phyloP scores from a whole-genome alignment of 2,888 invertebrate species.

The Blastobasis lacticolella region DNA sequence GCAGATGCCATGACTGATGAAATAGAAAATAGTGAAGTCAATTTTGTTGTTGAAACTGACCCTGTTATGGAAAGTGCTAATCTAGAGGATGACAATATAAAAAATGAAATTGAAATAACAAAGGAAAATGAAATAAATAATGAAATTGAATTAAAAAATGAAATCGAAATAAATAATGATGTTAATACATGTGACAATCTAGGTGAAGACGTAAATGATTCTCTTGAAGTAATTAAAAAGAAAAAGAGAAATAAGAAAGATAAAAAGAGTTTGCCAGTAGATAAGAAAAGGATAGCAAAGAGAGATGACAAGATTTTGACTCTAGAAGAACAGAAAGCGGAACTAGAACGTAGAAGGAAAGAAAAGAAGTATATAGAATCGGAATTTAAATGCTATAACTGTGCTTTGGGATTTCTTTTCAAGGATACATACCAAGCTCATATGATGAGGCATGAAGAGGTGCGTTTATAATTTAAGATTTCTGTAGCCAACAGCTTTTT shows the following conservation, averaged over 20 bases:
- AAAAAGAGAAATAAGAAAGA: slow-evolving; percentile 7
- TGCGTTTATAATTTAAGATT: slow-evolving; percentile 14
- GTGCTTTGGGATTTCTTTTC: slow-evolving; percentile 52
- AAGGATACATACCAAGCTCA: slow-evolving; percentile 62
- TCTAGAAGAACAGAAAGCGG: slow-evolving; percentile 52
- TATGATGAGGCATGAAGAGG: slow-evolving; percentile 69
- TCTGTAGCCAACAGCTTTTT: too few relatives aligned
- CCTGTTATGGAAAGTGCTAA: not conserved
- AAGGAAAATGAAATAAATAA: not conserved
- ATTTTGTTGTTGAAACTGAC: not conserved
- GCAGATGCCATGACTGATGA: not conserved
- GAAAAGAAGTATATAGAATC: slow-evolving; percentile 53
- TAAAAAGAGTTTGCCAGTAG: slow-evolving; percentile 2
- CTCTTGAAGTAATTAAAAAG: not conserved
- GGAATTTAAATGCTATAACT: slow-evolving; percentile 56
- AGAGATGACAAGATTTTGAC: slow-evolving; percentile 31
- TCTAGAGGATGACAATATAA: not conserved
- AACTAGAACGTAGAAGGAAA: slow-evolving; percentile 46
- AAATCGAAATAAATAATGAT: slow-evolving; percentile 8
- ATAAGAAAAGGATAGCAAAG: slow-evolving; percentile 20
- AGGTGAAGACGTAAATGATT: slow-evolving; percentile 4
- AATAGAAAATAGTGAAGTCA: not conserved
- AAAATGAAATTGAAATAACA: not conserved
- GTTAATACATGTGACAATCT: slow-evolving; percentile 10
- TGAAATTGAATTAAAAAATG: slow-evolving; percentile 2